Percentiles rank a stretch among this genome's conserved stretches.
These are phyloP conservation scores for Mythimna loreyi DNA, from an alignment of 2,888 invertebrate genomes.

Conservation along the genomic window DNA sequence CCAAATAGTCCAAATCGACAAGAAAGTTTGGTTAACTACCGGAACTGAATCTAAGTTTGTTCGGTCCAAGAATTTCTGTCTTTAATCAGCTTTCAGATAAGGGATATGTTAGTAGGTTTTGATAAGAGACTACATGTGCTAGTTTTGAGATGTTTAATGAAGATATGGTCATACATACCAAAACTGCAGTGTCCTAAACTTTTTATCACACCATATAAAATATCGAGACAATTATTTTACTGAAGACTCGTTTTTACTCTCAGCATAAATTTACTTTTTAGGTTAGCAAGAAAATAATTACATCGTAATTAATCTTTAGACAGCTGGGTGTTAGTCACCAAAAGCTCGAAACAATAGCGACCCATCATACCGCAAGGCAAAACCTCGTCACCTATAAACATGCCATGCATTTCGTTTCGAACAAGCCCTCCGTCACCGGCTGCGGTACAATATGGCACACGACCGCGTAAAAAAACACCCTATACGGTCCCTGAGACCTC, in stretches of 20 bases:
- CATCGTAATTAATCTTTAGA: slow-evolving; percentile 34
- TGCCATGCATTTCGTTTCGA: slow-evolving; percentile 72
- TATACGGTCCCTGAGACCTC: slow-evolving; percentile 56
- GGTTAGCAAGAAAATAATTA: slow-evolving; percentile 2
- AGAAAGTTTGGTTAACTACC: slow-evolving; percentile 45
- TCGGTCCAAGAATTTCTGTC: slow-evolving; percentile 44
- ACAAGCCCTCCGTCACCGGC: slow-evolving; percentile 68
- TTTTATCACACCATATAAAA: neutral
- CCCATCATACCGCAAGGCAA: slow-evolving; percentile 66
- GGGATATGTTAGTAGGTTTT: slow-evolving; percentile 10
- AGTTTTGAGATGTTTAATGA: slow-evolving; percentile 10
- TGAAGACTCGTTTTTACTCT: too few relatives aligned
- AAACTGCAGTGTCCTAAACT: neutral
- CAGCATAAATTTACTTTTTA: slow-evolving; percentile 3
- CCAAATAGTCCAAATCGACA: slow-evolving; percentile 50
- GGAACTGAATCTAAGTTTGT: slow-evolving; percentile 53
- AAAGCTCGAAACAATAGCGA: slow-evolving; percentile 66
- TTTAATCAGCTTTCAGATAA: slow-evolving; percentile 52
- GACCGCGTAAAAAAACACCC: slow-evolving; percentile 77
- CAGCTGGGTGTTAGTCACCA: slow-evolving; percentile 58
- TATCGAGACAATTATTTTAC: neutral
- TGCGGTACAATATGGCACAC: slow-evolving; percentile 78
- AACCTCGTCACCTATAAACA: slow-evolving; percentile 82
- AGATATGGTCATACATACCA: neutral
- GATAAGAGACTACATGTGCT: slow-evolving; percentile 2